These are phyloP conservation scores for Nestor notabilis DNA, from an alignment of 2,113 vertebrate genomes.

Conservation along the genomic window DNA sequence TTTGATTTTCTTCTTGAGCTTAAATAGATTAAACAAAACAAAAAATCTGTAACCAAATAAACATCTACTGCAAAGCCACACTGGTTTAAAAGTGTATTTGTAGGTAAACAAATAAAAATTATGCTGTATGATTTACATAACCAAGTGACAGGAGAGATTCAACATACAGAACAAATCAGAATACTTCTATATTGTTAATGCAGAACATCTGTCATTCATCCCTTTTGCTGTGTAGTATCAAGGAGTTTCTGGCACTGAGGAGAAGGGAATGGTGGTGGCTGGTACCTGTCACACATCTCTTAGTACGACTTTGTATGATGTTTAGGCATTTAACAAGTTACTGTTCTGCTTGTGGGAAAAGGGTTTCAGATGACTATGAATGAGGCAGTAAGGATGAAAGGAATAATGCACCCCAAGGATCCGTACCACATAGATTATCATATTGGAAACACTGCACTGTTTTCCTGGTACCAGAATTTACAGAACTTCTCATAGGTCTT, in stretches of 20 bases:
- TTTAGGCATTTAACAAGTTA: not conserved
- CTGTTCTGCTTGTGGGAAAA: not conserved
- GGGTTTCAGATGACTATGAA: not conserved
- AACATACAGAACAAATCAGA: not conserved
- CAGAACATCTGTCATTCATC: not conserved
- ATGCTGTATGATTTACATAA: not conserved
- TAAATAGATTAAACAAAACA: not conserved
- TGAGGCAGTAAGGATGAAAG: not conserved
- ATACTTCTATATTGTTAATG: fast-evolving
- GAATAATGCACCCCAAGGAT: not conserved
- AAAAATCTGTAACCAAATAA: not conserved
- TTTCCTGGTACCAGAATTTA: not conserved
- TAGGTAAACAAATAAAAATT: not conserved
- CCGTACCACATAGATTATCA: not conserved
- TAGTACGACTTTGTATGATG: not conserved
- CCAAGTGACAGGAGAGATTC: not conserved
- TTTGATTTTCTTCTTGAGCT: not conserved
- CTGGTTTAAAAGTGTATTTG: not conserved
- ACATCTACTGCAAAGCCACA: not conserved
- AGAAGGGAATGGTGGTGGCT: not conserved
- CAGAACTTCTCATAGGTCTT: not conserved
- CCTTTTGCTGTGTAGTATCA: not conserved
- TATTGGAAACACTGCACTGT: not conserved
- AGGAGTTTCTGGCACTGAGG: not conserved
- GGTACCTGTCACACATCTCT: not conserved